A percentile compares a stretch with the other conserved stretches of the same genome.
Conservation (phyloP, 2,797 vertebrate genomes). For the Aythya fuligula region DNA sequence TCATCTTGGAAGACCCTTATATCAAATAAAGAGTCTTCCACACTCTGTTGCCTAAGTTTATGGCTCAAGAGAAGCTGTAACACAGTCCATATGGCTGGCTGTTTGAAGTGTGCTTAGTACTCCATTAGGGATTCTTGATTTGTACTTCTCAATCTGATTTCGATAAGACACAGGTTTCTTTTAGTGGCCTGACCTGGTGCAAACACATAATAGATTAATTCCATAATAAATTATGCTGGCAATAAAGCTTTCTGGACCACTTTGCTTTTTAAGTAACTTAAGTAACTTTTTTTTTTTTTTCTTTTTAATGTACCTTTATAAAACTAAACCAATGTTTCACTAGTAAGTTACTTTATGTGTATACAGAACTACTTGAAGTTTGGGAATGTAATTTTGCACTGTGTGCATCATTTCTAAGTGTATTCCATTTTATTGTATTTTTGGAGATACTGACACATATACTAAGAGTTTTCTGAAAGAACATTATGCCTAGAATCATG, state of each 20-base stretch:
- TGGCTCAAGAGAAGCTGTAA: constrained; percentile 77
- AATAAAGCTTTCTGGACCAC: constrained; percentile 77
- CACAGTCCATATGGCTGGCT: constrained; percentile 81
- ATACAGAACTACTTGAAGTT: constrained; percentile 71
- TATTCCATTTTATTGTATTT: constrained; percentile 59
- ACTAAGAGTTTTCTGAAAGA: constrained; percentile 49
- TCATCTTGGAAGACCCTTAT: constrained; percentile 49
- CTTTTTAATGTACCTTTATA: constrained; percentile 73
- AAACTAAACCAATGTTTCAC: constrained; percentile 73
- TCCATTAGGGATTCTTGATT: constrained; percentile 79
- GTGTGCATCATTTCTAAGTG: constrained; percentile 36
- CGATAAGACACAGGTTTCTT: constrained; percentile 77
- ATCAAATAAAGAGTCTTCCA: constrained; percentile 52
- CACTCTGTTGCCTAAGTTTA: constrained; percentile 60
- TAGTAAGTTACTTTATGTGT: constrained; percentile 69
- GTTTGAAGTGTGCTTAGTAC: constrained; percentile 84
- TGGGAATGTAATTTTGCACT: constrained; percentile 52
- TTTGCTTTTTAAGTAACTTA: constrained; percentile 75
- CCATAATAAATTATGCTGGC: constrained; percentile 79
- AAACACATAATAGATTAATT: constrained; percentile 81
- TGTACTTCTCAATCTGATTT: constrained; percentile 82
- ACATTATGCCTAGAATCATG: constrained; percentile 21
- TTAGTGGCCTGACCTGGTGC: constrained; percentile 73
- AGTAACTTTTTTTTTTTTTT: background rate
- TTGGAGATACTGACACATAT: constrained; percentile 61